Conservation (phyloP, 2,113 vertebrate genomes). For the Myxocyprinus asiaticus region DNA sequence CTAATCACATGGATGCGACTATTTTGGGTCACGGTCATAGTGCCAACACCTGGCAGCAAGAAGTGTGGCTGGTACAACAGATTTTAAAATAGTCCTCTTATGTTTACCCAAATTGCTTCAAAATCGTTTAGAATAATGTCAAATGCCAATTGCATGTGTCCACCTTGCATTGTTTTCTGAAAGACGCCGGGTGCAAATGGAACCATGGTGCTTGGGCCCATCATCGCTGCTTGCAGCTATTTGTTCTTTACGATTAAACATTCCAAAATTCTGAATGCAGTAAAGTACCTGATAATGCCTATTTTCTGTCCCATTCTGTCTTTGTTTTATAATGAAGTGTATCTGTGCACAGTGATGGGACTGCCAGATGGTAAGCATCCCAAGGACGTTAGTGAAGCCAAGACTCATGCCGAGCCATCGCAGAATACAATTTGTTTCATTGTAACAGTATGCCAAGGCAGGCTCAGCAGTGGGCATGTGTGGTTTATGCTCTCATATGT, state of each 20-base stretch:
- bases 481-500: conserved; percentile 49
- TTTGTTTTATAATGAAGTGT: conserved; percentile 36
- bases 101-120: no score
- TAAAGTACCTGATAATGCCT: not conserved
- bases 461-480: conserved; percentile 48
- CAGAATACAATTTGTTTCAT: conserved; percentile 59
- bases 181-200: no score
- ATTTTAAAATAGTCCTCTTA: no score
- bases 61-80: no score
- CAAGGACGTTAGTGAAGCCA: conserved; percentile 55
- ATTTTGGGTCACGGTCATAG: no score
- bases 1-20: no score
- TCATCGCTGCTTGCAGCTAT: no score
- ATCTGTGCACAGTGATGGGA: conserved; percentile 44
- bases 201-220: no score
- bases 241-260: not conserved
- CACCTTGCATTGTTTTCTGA: no score
- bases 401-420: conserved; percentile 56
- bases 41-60: no score
- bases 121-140: no score
- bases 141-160: no score
- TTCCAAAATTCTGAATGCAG: not conserved
- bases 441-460: conserved; percentile 54
- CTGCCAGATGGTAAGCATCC: conserved; percentile 58
- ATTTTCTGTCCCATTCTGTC: conserved; percentile 27